Evolutionary conservation across 2,113 vertebrate genomes (phyloP), one percentile per base, ranked within the genome.

Genomic region (Lates calcarifer): DNA sequence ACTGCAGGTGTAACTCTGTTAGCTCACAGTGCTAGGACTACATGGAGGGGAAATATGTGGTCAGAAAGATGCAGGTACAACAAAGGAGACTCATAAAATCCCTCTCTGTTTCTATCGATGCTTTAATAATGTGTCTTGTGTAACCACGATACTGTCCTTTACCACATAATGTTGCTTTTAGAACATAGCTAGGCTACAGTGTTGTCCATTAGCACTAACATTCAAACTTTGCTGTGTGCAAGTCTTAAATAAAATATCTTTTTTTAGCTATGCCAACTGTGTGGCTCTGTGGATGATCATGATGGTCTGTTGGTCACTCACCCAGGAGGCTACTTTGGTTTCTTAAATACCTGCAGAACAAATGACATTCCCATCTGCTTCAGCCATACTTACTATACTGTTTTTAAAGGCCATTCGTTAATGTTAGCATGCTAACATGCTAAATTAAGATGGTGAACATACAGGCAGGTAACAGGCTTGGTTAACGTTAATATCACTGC

Each of bases 1-100:
- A 45, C 70, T 9, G 77, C 81, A 61, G 58, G 55, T 75, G 69
- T 39, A 28, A 71, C 45, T 64, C 55, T 47, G 55, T 72, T 43
- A n/a, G 74, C 71, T 67, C 12, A 0, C 56, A 43, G 60, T 2
- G 49, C 71, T 60, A 33, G 18, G 24, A 72, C 64, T 28, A 39
- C 64, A 35, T 14, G 10, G 37, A 47, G 35, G 61, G 6, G 4
- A 13, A 47, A 51, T 37, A 39, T 24, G 45, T 65, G 51, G 45
- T 26, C 31, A 29, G 47, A 68, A 18, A 49, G 15, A 17, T 11
- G 29, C 33, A 60, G 47, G 61, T 5, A 39, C 49, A 68, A 63
- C 31, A 74, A 28, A 53, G 5, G 17, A 55, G 24, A 33, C 5
- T 17, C 33, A 33, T 9, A 22, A 28, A 55, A 56, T n/a, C 29